These are phyloP conservation scores for Agrochola circellaris DNA, from an alignment of 2,888 invertebrate species.

Conservation along the genomic window DNA sequence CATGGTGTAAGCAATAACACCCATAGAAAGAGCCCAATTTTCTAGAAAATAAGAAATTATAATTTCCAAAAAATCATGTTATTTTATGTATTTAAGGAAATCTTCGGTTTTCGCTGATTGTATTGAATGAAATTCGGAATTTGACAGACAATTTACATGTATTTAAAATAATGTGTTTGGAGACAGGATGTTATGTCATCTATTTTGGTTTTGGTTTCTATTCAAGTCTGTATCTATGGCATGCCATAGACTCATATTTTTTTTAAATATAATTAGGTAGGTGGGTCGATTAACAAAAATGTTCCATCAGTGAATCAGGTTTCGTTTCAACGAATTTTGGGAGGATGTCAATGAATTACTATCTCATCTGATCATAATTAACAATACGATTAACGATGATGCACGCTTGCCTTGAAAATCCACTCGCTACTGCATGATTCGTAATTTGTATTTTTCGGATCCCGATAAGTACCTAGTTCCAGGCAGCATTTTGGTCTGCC, in stretches of 20 bases:
- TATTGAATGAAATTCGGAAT: conserved; percentile 2
- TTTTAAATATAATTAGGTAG: neutral
- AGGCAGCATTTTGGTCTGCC: too few relatives aligned
- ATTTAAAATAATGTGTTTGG: conserved; percentile 15
- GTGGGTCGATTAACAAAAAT: neutral
- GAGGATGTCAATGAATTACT: neutral
- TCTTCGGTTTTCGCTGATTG: conserved; percentile 14
- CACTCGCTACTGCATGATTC: neutral
- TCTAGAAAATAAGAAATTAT: conserved; percentile 45
- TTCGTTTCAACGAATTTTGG: neutral
- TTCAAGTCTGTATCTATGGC: neutral
- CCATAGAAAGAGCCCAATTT: conserved; percentile 35
- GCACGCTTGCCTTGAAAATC: neutral
- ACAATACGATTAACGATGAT: neutral
- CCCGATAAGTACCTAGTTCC: too few relatives aligned
- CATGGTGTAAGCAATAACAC: conserved; percentile 56
- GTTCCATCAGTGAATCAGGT: neutral
- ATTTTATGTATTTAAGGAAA: conserved; percentile 23
- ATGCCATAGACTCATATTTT: neutral
- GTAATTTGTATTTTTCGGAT: neutral
- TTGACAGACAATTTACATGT: conserved; percentile 19
- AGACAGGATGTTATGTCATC: conserved; percentile 17
- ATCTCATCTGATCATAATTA: neutral
- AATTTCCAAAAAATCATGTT: conserved; percentile 7
- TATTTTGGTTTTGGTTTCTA: neutral